Evolutionary conservation across 2,797 vertebrate species (phyloP), one percentile per base, ranked within the genome.

Genomic region (Enteromius thamalakanensis): DNA sequence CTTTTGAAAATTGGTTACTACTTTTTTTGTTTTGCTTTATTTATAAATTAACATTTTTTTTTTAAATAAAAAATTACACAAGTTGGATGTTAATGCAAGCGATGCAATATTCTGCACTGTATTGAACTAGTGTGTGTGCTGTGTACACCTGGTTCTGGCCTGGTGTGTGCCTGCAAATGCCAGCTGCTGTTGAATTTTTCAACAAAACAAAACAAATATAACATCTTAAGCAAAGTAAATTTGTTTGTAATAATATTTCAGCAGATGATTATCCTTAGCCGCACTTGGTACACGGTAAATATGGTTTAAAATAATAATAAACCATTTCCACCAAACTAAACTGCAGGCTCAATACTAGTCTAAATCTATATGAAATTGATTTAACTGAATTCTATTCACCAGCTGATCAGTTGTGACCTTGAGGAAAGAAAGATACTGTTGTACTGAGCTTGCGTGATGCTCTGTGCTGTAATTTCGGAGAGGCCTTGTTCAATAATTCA

Each of bases 401-500:
- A 76, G 7, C 17, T 42, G 4, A 78, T 49, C 11, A 78, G 29
- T 47, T 26, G 51, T 23, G 2, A 23, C 74, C 58, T 32, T 29
- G 40, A 1, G 29, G 58, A 74, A 65, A 62, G 26, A 79, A 64
- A 40, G 19, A 29, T 29, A 29, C 32, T 17, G 17, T 32, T 69
- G 17, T 34, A 26, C 60, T 58, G 21, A 40, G 64, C 40, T 83
- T 58, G 47, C n/a, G n/a, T 64, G 47, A 71, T 67, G 6, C 21
- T 75, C 37, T 84, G 45, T n/a, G 68, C 45, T 3, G 81, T 68
- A 42, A 58, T 49, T 71, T 76, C 75, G 3, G n/a, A 70, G 40
- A 80, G 67, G 71, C 40, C n/a, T 79, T 74, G 40, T 80, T 88
- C 19, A 88, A 84, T 88, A 77, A 87, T 87, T 86, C 70, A 87